Evolutionary conservation across 2,888 invertebrate genomes (phyloP), one percentile per base, ranked within the genome.

Genomic region (Quadroppia sp.): DNA sequence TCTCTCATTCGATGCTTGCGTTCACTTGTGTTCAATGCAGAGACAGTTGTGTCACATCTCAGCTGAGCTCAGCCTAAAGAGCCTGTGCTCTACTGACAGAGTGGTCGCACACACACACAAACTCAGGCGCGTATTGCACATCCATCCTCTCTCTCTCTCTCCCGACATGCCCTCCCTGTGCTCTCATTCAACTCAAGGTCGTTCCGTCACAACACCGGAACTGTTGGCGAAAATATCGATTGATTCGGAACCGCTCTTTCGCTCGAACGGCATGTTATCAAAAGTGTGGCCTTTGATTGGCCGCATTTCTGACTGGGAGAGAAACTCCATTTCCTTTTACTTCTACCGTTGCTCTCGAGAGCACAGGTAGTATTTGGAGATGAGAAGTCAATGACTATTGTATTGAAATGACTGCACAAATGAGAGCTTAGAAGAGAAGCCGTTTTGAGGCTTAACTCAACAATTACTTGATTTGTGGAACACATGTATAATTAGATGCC

Each of bases 1-100:
- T 69, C 69, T 69, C 23, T 69, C 45, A 17, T 36, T 64, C 30
- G 17, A 64, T 30, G 17, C 17, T 48, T 59, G 59, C 17, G 59
- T 23, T 25, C 13, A 32, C 20, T 15, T 64, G 23, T 13, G 28
- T 28, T 23, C 23, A 28, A 23, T 45, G 45, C 11, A 42, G 42
- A 36, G 42, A 69, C 17, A 64, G 28, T 23, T 17, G 45, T 42
- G 36, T 69, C 69, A 69, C 69, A 69, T 69, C 69, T 69, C 69
- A 69, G 69, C 69, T 69, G 42, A 45, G 42, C 69, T 64, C 17
- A 61, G 13, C 9, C 36, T 17, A 17, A 61, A 61, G 32, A 17
- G 61, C 28, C 53, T 36, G 61, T 36, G 61, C 61, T 64, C 61
- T 32, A 32, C 28, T 30, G 13, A 30, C 28, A 17, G 28, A 56